Conservation (phyloP, 2,113 vertebrate species). For the Phocoena sinus region DNA sequence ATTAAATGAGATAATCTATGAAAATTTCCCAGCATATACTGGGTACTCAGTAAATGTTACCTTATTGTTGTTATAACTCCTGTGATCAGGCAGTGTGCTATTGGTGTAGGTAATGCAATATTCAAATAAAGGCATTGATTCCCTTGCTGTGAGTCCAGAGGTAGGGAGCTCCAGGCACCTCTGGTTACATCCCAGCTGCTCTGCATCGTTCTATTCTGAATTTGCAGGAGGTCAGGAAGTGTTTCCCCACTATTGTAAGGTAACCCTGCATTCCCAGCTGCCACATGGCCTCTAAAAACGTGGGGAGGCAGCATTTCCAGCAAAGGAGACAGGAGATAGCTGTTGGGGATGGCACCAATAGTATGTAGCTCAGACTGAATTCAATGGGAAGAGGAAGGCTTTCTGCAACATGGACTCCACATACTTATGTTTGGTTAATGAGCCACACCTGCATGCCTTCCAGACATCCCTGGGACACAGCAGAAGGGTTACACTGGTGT, state of each 20-base stretch:
- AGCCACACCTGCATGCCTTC: neutral
- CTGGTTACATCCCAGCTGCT: neutral
- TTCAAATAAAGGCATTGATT: neutral
- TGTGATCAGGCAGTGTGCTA: neutral
- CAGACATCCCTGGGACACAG: neutral
- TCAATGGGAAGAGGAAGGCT: neutral
- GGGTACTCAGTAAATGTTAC: neutral
- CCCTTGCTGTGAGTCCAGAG: neutral
- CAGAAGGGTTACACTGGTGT: neutral
- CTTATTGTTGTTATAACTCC: neutral
- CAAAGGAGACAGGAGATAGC: neutral
- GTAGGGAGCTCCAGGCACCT: neutral
- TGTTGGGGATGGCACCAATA: neutral
- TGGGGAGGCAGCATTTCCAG: neutral
- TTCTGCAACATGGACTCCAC: neutral
- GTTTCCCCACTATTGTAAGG: neutral
- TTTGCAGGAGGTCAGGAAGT: neutral
- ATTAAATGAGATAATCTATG: neutral
- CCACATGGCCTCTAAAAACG: neutral
- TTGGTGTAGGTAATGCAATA: neutral
- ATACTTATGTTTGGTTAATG: neutral
- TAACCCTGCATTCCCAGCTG: neutral
- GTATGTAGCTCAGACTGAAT: neutral
- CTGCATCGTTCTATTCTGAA: neutral
- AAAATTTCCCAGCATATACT: neutral